Evolutionary conservation across 2,888 invertebrate genomes (phyloP), one percentile per base, ranked within the genome.

Genomic region (Hedychridium roseum): DNA sequence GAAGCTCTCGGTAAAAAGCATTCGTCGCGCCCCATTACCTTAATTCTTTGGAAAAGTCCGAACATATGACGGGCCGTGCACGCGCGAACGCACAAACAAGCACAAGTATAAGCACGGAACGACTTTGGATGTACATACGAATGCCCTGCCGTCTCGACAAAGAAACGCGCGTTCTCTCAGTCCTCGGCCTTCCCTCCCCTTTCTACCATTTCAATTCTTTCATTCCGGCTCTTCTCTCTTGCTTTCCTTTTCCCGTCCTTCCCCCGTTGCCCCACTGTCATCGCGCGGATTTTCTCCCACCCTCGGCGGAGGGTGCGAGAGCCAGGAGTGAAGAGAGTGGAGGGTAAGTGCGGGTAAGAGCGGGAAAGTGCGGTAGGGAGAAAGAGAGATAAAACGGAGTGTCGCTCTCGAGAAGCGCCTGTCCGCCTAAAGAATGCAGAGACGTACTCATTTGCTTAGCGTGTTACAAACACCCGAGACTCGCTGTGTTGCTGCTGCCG

Each of bases 391-490:
- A 55, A 44, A 50, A 44, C 45, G 53, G 57, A 64, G 66, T 64
- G 59, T 63, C 54, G 60, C 69, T 62, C 71, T 71, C 59, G 61
- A 68, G 66, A 70, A 68, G 62, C 64, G 65, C 59, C 68, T 69
- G 64, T 64, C 62, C 59, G 51, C 60, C 59, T 66, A 57, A 72
- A 70, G 68, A 72, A 73, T 73, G 66, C 67, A 68, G 60, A 57
- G 55, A 62, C 60, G 56, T 57, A 61, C 64, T 73, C 70, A 68
- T 71, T 73, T 71, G 70, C 73, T 70, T 66, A 68, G 68, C 59
- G 60, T 61, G 65, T 68, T 66, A 64, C 57, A 54, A 64, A 21
- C 15, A 18, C 18, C 18, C 32, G 41, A 23, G 5, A 9, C 23
- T 9, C 9, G 9, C 23, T 23, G 23, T 23, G 32, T 16, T 16